Conservation (phyloP, 2,113 vertebrate species). For the Cheirogaleus medius region DNA sequence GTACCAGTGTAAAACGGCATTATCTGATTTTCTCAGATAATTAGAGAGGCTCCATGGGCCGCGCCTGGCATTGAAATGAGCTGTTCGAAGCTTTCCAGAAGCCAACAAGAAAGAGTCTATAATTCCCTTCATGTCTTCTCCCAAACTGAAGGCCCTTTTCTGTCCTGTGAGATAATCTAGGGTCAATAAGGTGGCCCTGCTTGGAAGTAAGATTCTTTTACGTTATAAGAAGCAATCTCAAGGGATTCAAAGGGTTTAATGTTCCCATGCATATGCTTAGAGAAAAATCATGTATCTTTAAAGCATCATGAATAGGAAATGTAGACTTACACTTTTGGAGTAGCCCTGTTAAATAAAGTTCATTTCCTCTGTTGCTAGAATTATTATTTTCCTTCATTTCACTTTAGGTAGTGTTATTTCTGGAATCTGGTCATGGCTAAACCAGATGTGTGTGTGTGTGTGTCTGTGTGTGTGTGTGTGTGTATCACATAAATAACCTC, state of each 20-base stretch:
- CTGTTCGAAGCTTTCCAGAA: constrained; percentile 1
- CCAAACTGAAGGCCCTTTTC: not conserved
- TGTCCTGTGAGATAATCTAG: not conserved
- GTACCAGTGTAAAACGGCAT: not conserved
- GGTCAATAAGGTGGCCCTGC: not conserved
- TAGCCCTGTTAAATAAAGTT: not conserved
- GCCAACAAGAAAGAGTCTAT: not conserved
- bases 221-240: not conserved
- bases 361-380: not conserved
- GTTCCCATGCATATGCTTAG: not conserved
- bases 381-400: not conserved
- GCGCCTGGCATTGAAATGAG: not conserved
- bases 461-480: not conserved
- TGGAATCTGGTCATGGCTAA: not conserved
- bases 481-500: not conserved
- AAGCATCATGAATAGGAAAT: not conserved
- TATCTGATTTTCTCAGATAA: constrained; percentile 1
- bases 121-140: not conserved
- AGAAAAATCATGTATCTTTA: not conserved
- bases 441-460: not conserved
- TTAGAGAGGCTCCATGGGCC: not conserved
- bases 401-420: not conserved
- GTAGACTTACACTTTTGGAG: not conserved
- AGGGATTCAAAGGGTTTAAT: not conserved
- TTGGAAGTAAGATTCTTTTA: not conserved